phyloP scores from a whole-genome alignment of 1,140 invertebrate genomes.

The Eupeodes corollae region DNA sequence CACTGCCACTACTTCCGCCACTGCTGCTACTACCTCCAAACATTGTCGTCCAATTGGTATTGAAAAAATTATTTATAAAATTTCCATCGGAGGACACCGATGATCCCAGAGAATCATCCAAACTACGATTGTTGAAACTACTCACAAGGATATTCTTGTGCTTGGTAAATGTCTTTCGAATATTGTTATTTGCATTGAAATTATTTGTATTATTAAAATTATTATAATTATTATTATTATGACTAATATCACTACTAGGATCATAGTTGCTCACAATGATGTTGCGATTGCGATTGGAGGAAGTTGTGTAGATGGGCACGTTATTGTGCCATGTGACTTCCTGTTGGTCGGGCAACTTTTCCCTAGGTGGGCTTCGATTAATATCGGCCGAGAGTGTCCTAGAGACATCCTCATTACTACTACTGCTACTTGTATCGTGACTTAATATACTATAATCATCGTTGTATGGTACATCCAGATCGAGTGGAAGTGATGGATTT shows the following conservation, averaged over 20 bases:
- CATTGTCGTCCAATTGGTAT: slow-evolving; percentile 36
- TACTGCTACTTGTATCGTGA: slow-evolving; percentile 3
- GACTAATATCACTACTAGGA: slow-evolving; percentile 24
- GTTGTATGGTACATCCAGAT: slow-evolving; percentile 49
- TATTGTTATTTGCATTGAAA: slow-evolving; percentile 16
- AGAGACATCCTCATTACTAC: background rate
- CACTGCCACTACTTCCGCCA: background rate
- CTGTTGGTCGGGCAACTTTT: too few species aligned
- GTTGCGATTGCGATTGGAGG: slow-evolving; percentile 31
- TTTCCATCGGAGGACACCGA: slow-evolving; percentile 11
- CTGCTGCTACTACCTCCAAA: slow-evolving; percentile 10
- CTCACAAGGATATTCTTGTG: slow-evolving; percentile 37
- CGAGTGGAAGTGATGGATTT: slow-evolving; percentile 48
- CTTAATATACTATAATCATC: slow-evolving; percentile 42
- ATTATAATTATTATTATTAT: slow-evolving; percentile 11
- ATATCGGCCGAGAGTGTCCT: background rate
- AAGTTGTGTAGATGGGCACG: slow-evolving; percentile 6
- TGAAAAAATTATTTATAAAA: slow-evolving; percentile 37
- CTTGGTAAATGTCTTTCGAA: slow-evolving; percentile 31
- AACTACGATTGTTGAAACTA: slow-evolving; percentile 23
- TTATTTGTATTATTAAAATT: slow-evolving; percentile 14
- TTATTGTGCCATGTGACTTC: too few species aligned
- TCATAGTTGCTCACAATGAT: slow-evolving; percentile 37
- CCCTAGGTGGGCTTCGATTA: background rate
- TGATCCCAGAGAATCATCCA: background rate